These are phyloP conservation scores for Triplophysa dalaica DNA, from an alignment of 2,113 vertebrate species.

Conservation along the genomic window DNA sequence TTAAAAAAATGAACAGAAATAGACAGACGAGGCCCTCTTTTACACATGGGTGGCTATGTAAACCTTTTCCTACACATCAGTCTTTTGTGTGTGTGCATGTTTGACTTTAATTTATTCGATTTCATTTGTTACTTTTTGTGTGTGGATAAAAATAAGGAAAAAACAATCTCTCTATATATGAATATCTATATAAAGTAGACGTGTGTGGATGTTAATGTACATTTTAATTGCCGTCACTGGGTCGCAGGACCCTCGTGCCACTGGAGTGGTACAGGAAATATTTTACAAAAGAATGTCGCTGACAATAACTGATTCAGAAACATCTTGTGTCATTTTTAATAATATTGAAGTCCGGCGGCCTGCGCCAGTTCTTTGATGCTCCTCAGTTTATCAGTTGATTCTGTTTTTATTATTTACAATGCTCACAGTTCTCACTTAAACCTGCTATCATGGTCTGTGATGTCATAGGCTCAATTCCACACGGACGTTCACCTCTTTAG, in stretches of 20 bases:
- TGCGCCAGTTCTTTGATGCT: conserved; percentile 55
- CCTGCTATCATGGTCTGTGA: conserved; percentile 47
- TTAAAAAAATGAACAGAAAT: conserved; percentile 76
- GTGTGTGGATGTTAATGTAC: conserved; percentile 68
- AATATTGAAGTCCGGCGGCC: conserved; percentile 65
- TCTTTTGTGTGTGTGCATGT: conserved; percentile 82
- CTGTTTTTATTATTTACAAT: conserved; percentile 44
- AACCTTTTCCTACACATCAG: conserved; percentile 82
- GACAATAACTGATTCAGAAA: conserved; percentile 64
- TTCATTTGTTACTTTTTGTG: conserved; percentile 75
- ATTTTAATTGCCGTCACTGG: conserved; percentile 67
- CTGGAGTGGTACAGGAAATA: conserved; percentile 67
- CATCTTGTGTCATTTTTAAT: conserved; percentile 63
- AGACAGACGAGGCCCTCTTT: conserved; percentile 74
- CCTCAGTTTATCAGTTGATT: conserved; percentile 56
- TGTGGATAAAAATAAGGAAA: conserved; percentile 69
- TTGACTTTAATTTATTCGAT: conserved; percentile 81
- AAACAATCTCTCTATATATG: conserved; percentile 76
- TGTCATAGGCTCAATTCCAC: conserved; percentile 56
- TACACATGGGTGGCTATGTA: conserved; percentile 74
- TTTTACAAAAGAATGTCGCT: conserved; percentile 63
- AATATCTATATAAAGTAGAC: conserved; percentile 65
- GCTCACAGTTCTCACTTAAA: conserved; percentile 52
- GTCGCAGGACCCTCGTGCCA: conserved; percentile 62
- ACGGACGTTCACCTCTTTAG: conserved; percentile 36